Evolutionary conservation across 2,797 vertebrate genomes (phyloP), one percentile per base, ranked within the genome.

Genomic region (Liparis tanakae): DNA sequence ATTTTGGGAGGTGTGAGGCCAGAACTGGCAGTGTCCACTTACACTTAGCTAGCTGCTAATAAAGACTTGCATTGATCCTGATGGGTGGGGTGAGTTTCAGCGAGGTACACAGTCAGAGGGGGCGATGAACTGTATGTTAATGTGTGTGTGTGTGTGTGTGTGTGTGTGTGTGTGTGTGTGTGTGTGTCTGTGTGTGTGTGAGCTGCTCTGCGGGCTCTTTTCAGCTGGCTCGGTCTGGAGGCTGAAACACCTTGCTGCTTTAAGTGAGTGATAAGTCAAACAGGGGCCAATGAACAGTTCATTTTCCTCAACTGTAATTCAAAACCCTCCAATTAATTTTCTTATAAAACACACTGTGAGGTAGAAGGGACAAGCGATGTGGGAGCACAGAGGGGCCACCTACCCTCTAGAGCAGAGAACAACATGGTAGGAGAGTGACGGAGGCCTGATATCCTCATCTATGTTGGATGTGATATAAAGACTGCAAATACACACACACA

Each of bases 61-160:
- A 92, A 92, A 93, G 89, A 82, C 87, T 66, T 76, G 83, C 88
- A 91, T 92, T 94, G 90, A 94, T 91, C 89, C 88, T 79, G 67
- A 90, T 91, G 88, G 89, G 87, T 89, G 89, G 89, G 87, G 89
- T 86, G 71, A 84, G 78, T 48, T 86, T 77, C 78, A 81, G 64
- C 51, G 5, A 62, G 82, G 81, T 84, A 91, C 88, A 83, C 87
- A 87, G 85, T 89, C 86, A 75, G 80, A 87, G 80, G 63, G 75
- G 88, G 65, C 80, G 78, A 61, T 77, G 67, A 67, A 66, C 78
- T 81, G 75, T 60, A 72, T 41, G 78, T 87, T 67, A 70, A 81
- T 74, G 67, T 73, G 72, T 71, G 58, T 80, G 70, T n/a, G 61
- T 68, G 60, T 66, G 50, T 73, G 74, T 72, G 58, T 79, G 75